Evolutionary conservation across 2,797 vertebrate genomes (phyloP), one percentile per base, ranked within the genome.

Genomic region (Craterocephalus amniculus): DNA sequence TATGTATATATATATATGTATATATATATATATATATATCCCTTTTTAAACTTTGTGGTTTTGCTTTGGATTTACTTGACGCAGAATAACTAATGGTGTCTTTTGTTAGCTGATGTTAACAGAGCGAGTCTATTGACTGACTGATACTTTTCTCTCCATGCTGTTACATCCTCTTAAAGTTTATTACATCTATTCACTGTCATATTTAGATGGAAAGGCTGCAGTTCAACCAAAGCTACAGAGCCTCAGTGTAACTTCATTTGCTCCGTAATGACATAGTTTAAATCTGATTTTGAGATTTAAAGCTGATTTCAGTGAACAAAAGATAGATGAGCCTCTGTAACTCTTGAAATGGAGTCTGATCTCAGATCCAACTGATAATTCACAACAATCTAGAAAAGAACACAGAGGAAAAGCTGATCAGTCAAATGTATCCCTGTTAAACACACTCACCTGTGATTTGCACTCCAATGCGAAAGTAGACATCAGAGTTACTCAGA

Each of bases 401-500:
- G 11, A 35, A 3, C 16, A 12, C 16, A 45, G 43, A 45, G 1
- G 20, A 45, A 16, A 58, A 8, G 10, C 14, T 13, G 35, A 2
- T 68, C 36, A 48, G 14, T 55, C 29, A 45, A 1, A 35, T 55
- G 24, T 29, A 51, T 62, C 48, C 4, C 40, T 40, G 2, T 13
- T 52, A 22, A 68, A 54, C 5, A 24, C 40, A 63, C 96, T 95
- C 86, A 99, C 98, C 98, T 95, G 95, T 97, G 57, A 99, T 91
- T 80, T 96, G 95, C 62, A 98, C 95, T 0, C 94, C 95, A 29
- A 99, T 94, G 90, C 96, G 96, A 91, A 99, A 99, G 88, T 93
- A 95, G 83, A 99, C 24, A 0, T 94, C 92, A 32, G 92, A 91
- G 0, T 91, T 93, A 6, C 93, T 94, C 0, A 94, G 92, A 72